Base-by-base conservation (phyloP, 2,797 vertebrate genomes). In the Champsocephalus esox region DNA sequence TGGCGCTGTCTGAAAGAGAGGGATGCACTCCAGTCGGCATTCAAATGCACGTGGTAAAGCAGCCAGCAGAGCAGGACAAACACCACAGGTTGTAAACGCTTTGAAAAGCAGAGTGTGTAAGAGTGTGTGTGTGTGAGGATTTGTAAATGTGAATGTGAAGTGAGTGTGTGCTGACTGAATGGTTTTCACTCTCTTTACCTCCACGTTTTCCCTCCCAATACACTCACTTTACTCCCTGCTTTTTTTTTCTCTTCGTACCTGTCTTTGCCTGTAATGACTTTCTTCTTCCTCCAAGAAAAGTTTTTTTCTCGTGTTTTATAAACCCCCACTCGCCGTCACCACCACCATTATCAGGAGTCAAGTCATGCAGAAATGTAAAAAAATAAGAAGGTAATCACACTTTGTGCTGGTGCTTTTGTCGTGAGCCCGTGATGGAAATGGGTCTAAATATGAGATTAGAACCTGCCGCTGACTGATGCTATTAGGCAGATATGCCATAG, bases 371-470 rank as follows among this genome's bases (percentile, higher is more conserved):
- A 92, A 91, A 92, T 92, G 89, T 87, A 85, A 84, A 89, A 86
- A 51, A 90, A 89, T 69, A 90, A 81, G 85, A 92, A 91, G 89
- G 91, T 93, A 94, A 94, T 94, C 92, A 93, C 87, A 92, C 92
- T 89, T 92, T 92, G 90, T 92, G 88, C 85, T 80, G 89, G 83
- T 87, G 88, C 93, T 91, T 92, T 91, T 92, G 92, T 93, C 92
- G 86, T 92, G 91, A 87, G 85, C 75, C 85, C 45, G 77, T 93
- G 92, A 94, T 94, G 91, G 92, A 93, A 94, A 92, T 81, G 86
- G 90, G 92, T 93, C 93, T 94, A 94, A 94, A 93, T 92, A 91
- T 93, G 93, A 93, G 93, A 95, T 95, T 94, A 94, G 93, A 93
- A 93, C 89, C 93, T 90, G 89, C 87, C 91, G 86, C 82, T 94